These are phyloP conservation scores for Theonella swinhoei DNA, from an alignment of 37 sponge, comb jelly and placozoan genomes.

Conservation along the genomic window DNA sequence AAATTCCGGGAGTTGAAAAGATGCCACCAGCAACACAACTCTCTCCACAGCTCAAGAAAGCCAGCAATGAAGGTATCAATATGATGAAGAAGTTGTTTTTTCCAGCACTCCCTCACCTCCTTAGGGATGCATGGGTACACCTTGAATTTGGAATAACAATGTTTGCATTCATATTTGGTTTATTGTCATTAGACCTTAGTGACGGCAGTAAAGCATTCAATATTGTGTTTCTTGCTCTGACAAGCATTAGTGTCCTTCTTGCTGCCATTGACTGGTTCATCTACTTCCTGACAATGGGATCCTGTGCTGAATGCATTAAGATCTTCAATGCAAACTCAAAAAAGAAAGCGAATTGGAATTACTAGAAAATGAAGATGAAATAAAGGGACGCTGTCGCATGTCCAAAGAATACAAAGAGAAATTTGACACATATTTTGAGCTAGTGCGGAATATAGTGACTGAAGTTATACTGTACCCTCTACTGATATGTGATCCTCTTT, in stretches of 20 bases:
- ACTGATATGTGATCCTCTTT: constrained; percentile 56
- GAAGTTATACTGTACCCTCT: constrained; percentile 53
- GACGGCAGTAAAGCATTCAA: constrained; percentile 16
- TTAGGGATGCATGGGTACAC: constrained; percentile 54
- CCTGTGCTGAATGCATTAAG: constrained; percentile 6
- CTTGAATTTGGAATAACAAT: constrained; percentile 35
- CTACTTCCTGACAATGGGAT: constrained; percentile 37
- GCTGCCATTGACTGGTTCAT: constrained; percentile 53
- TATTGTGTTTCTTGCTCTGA: constrained; percentile 10
- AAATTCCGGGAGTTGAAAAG: background rate
- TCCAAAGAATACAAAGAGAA: constrained; percentile 1
- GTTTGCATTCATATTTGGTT: constrained; percentile 21
- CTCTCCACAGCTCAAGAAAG: constrained; percentile 17
- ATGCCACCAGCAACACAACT: background rate
- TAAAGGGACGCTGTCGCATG: constrained; percentile 1
- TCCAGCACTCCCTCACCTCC: constrained; percentile 33
- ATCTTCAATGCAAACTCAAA: background rate
- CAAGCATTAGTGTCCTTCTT: constrained; percentile 19
- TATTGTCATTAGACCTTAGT: background rate
- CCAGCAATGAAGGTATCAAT: constrained; percentile 17
- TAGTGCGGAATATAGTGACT: constrained; percentile 33
- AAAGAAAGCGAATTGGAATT: background rate
- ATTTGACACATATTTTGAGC: constrained; percentile 34
- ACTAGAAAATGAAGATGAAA: background rate
- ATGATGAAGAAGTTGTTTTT: constrained; percentile 35